These are phyloP conservation scores for Avahi laniger DNA, from an alignment of 2,797 vertebrate species.

Conservation along the genomic window DNA sequence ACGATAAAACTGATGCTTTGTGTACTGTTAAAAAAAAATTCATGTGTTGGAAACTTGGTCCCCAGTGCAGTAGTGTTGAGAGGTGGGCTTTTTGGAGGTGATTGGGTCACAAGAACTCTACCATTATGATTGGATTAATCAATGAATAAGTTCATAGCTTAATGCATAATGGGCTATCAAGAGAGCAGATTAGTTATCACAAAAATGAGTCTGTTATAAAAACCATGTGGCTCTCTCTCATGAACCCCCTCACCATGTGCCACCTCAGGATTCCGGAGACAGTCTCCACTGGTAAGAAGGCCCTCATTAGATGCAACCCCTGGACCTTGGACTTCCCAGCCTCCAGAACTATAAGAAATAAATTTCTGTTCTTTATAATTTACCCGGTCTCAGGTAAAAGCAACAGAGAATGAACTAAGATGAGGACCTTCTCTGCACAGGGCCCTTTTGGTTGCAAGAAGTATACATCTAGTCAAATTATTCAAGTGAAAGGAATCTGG, in stretches of 20 bases:
- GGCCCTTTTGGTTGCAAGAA: neutral
- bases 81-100: neutral
- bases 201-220: neutral
- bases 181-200: neutral
- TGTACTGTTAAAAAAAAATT: neutral
- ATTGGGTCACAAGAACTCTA: neutral
- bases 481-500: neutral
- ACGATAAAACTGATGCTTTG: neutral
- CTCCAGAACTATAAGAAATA: neutral
- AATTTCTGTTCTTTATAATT: neutral
- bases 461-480: neutral
- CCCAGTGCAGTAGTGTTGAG: neutral
- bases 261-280: neutral
- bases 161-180: neutral
- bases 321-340: neutral
- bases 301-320: neutral
- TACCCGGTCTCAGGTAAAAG: neutral
- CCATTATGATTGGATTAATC: neutral
- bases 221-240: neutral
- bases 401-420: neutral
- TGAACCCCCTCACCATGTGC: neutral
- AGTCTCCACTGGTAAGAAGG: neutral
- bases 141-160: neutral
- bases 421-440: neutral
- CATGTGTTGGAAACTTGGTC: neutral